Base-by-base conservation (phyloP, 2,797 vertebrate species). In the Neosilurus hyrtlii region DNA sequence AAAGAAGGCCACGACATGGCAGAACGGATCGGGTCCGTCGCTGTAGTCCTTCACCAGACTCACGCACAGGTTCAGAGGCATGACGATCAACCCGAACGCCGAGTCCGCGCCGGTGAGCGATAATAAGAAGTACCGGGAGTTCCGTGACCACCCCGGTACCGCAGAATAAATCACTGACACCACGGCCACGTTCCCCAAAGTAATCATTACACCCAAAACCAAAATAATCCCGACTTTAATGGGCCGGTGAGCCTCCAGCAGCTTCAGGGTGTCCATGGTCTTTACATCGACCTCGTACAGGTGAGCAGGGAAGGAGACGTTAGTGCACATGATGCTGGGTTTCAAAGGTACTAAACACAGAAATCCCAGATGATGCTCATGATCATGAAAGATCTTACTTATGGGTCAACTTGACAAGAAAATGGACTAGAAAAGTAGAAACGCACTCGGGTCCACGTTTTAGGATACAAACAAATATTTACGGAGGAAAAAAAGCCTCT, bases 81-180 rank as follows among this genome's bases (percentile, higher is more conserved):
- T 96, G 77, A 96, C 91, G 49, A 96, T 87, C 79, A 96, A 89
- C 0, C 93, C 95, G 61, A 96, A 94, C 1, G 94, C 94, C 0
- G 95, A 94, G 86, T 96, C 95, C 0, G 95, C 95, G 0, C 89
- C 94, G 0, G 95, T 95, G 77, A 96, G 90, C 1, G 95, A 96
- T 7, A 96, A 91, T 1, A 96, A 90, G 24, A 95, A 92, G 87
- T 95, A 94, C 7, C 95, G 91, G 4, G 94, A 95, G 90, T 94
- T 96, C 63, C 92, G 91, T 0, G 95, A 95, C 96, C 96, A 96
- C 1, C 96, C 96, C 0, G 94, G 91, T 71, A 96, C 95, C 0
- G 95, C 93, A 0, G 95, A 96, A n/a, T 92, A 89, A 26, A 96
- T 95, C 11, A 95, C 96, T 51, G 93, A 83, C 15, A 96, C 89